Evolutionary conservation across 2,888 invertebrate species (phyloP), one percentile per base, ranked within the genome.

Genomic region (Teleiodes luculella): DNA sequence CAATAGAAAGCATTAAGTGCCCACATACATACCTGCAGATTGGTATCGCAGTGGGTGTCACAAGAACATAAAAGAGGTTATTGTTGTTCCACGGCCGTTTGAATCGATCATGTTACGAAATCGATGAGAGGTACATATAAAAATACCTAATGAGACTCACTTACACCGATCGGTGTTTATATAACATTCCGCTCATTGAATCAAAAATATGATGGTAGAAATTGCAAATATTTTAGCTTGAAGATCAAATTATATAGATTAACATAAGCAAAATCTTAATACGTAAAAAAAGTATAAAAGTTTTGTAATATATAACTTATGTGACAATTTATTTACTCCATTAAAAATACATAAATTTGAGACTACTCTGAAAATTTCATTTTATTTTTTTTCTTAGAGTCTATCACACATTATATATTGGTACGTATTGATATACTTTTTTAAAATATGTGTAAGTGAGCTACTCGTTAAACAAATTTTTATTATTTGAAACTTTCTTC

Each of bases 41-140:
- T 58, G 59, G 61, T 74, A 77, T 77, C 75, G 53, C 58, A 56
- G 80, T 82, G 74, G 82, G 80, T 77, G 82, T 79, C 71, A 67
- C 68, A 71, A 66, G 70, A 77, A 69, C 68, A 62, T 64, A 60
- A 64, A 57, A 49, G 57, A 64, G 61, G 58, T 52, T 61, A 63
- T 64, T 55, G 60, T 57, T 43, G 55, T 43, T 57, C 58, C 24
- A 53, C 59, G 53, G 47, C 54, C 54, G 53, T 36, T 54, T 54
- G 57, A 61, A 67, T 67, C 61, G 52, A 64, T 66, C 62, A 64
- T 56, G 57, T 67, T 64, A 56, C 60, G 58, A 55, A 67, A 67
- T 55, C 47, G 51, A 49, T 58, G 59, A 58, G 54, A 24, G 46
- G 46, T 53, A 50, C 31, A 41, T 39, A 16, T 30, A 46, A 46